Evolutionary conservation across 1,140 invertebrate species (phyloP).

Genomic region (Drosophila persimilis): DNA sequence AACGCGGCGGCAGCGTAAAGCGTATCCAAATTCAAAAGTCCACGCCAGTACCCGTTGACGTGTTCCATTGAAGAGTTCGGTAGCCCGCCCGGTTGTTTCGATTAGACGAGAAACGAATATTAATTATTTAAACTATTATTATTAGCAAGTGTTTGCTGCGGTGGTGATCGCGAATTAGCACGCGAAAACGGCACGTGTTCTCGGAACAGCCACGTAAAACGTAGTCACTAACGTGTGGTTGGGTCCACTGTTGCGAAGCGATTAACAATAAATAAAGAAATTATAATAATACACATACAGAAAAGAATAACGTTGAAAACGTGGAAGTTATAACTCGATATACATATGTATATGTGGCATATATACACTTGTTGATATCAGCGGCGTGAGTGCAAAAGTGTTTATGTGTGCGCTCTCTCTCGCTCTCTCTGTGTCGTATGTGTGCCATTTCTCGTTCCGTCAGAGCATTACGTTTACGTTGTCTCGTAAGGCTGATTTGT

Average conservation of each 20-base stretch:
- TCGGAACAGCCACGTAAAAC: conserved; percentile 11
- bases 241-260: conserved; percentile 44
- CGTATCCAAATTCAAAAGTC: conserved; percentile 32
- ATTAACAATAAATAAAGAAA: conserved; percentile 38
- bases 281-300: conserved; percentile 39
- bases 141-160: conserved; percentile 21
- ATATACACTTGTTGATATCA: conserved; percentile 57
- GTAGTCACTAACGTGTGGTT: too few species aligned
- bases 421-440: background rate
- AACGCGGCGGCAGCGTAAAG: conserved; percentile 16
- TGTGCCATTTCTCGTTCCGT: conserved; percentile 15
- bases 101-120: background rate
- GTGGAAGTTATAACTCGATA: conserved; percentile 46
- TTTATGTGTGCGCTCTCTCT: background rate
- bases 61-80: conserved; percentile 56
- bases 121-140: background rate
- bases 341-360: background rate
- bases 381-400: conserved; percentile 15
- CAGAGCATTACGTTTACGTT: conserved; percentile 27
- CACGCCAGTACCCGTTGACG: conserved; percentile 59
- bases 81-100: too few species aligned
- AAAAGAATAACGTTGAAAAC: conserved; percentile 20
- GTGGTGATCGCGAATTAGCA: conserved; percentile 2
- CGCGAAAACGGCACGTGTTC: conserved; percentile 34
- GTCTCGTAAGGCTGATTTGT: conserved; percentile 32